These are phyloP conservation scores for Prionailurus viverrinus DNA, from an alignment of 2,113 vertebrate genomes.

Conservation along the genomic window DNA sequence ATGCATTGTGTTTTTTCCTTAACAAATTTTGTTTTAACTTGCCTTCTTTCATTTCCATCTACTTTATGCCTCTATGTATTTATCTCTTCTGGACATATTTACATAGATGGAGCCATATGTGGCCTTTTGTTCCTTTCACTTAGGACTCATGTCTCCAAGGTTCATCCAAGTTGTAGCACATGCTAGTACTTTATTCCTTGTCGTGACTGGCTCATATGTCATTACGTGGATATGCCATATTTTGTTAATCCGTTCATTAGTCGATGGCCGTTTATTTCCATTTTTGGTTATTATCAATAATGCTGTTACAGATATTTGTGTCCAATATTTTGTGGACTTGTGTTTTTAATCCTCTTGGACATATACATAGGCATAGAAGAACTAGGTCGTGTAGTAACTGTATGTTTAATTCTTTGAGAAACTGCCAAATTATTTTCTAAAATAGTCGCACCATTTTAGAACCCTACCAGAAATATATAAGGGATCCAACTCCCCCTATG, in stretches of 20 bases:
- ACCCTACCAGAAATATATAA: neutral
- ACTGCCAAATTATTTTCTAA: neutral
- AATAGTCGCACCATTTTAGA: neutral
- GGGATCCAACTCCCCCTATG: neutral
- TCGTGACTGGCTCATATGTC: neutral
- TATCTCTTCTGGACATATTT: neutral
- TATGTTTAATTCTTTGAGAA: neutral
- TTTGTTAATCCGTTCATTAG: neutral
- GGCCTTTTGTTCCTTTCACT: neutral
- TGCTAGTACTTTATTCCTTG: neutral
- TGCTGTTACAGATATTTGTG: neutral
- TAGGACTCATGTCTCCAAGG: neutral
- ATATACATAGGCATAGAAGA: neutral
- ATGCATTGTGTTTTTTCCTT: neutral
- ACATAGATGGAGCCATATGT: neutral
- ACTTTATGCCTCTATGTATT: neutral
- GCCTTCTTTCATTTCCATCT: neutral
- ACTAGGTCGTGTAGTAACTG: neutral
- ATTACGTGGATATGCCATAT: neutral
- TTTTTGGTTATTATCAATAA: neutral
- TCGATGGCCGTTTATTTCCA: neutral
- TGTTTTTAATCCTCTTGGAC: neutral
- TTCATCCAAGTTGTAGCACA: neutral
- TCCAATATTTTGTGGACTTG: neutral
- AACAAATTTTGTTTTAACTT: neutral